Evolutionary conservation across 2,797 vertebrate genomes (phyloP).

Genomic region (Paratrypauchen microcephalus): DNA sequence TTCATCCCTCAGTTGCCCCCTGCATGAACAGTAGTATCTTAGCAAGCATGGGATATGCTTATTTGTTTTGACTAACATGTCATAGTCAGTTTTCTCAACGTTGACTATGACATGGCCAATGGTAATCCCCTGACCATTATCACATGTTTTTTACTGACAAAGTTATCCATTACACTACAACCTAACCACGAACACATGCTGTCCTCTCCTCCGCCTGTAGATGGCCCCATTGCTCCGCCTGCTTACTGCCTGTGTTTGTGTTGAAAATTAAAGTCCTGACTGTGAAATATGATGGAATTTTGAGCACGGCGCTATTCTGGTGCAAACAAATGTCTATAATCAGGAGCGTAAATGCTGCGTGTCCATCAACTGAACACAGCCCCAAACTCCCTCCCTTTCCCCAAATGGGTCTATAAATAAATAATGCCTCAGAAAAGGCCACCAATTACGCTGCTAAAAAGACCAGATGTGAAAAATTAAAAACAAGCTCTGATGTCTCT

Average conservation of each 20-base stretch:
- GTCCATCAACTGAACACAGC: background rate
- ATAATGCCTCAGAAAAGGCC: background rate
- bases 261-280: background rate
- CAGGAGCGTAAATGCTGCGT: constrained; percentile 1
- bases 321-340: constrained; percentile 6
- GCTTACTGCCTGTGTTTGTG: background rate
- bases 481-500: background rate
- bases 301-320: background rate
- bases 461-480: background rate
- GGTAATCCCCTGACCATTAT: too few relatives aligned
- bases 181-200: background rate
- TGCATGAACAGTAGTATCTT: too few relatives aligned
- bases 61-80: too few relatives aligned
- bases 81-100: too few relatives aligned
- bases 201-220: background rate
- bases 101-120: too few relatives aligned
- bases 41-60: too few relatives aligned
- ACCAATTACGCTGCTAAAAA: background rate
- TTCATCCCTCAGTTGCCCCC: too few relatives aligned
- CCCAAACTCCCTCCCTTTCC: background rate
- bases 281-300: background rate
- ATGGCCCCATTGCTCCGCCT: background rate
- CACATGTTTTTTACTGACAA: too few relatives aligned
- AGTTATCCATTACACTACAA: too few relatives aligned
- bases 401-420: background rate